Conservation (phyloP, 2,888 invertebrate species). For the Agrotis ipsilon region DNA sequence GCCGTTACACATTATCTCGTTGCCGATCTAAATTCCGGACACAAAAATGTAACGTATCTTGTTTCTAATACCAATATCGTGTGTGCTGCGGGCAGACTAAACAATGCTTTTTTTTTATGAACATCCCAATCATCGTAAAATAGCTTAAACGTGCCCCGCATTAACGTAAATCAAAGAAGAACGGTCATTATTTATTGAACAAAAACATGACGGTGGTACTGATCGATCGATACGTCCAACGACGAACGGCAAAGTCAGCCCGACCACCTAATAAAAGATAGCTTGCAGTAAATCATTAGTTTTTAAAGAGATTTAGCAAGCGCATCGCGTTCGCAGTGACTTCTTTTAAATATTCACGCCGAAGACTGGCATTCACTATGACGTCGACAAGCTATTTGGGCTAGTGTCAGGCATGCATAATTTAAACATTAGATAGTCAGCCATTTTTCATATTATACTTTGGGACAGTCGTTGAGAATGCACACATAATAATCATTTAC, state of each 20-base stretch:
- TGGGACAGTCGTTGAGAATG: constrained; percentile 24
- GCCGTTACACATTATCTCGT: constrained; percentile 62
- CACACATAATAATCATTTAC: constrained; percentile 28
- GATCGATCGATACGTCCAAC: constrained; percentile 70
- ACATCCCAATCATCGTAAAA: constrained; percentile 63
- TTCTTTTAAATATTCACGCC: constrained; percentile 50
- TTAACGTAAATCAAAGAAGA: constrained; percentile 70
- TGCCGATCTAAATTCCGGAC: constrained; percentile 60
- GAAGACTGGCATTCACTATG: constrained; percentile 36
- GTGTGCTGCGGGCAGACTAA: constrained; percentile 64
- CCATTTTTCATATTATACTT: constrained; percentile 44
- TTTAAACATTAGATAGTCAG: constrained; percentile 36
- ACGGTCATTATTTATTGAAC: constrained; percentile 74
- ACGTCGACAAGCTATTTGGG: constrained; percentile 49
- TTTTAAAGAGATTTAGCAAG: constrained; percentile 51
- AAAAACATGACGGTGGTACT: constrained; percentile 70
- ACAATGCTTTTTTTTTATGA: constrained; percentile 63
- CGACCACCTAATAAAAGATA: constrained; percentile 33
- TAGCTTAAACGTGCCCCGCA: constrained; percentile 63
- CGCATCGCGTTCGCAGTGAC: constrained; percentile 30
- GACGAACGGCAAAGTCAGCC: constrained; percentile 43
- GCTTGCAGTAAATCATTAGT: constrained; percentile 47
- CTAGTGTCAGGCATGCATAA: constrained; percentile 47
- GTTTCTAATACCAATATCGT: constrained; percentile 57
- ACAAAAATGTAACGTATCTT: constrained; percentile 56